These are phyloP conservation scores for Lutraria rhynchaena DNA, from an alignment of 1,140 invertebrate species.

Conservation along the genomic window DNA sequence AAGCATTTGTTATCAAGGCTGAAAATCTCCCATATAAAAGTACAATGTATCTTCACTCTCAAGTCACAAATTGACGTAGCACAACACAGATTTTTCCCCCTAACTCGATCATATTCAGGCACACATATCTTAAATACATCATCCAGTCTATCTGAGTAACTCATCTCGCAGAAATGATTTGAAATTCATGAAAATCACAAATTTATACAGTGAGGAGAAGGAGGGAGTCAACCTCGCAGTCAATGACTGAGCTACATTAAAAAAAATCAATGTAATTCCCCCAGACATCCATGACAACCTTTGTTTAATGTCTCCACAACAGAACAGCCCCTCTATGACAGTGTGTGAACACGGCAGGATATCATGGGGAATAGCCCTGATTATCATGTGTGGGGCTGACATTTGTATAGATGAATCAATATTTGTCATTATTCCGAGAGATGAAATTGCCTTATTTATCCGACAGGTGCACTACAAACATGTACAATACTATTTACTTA, in stretches of 20 bases:
- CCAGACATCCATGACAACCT: slow-evolving; percentile 14
- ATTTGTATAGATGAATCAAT: slow-evolving; percentile 32
- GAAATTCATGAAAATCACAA: slow-evolving; percentile 36
- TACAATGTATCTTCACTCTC: no score
- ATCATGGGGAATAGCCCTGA: neutral
- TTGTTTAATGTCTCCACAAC: slow-evolving; percentile 13
- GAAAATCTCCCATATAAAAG: no score
- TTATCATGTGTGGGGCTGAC: slow-evolving; percentile 26
- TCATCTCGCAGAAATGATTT: slow-evolving; percentile 29
- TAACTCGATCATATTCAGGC: no score
- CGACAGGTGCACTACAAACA: no score
- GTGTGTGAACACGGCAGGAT: slow-evolving; percentile 10
- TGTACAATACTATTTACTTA: no score
- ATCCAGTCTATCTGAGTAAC: no score
- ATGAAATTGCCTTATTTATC: no score
- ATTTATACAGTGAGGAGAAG: slow-evolving; percentile 19
- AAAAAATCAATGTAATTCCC: slow-evolving; percentile 46
- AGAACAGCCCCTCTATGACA: no score
- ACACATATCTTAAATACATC: no score
- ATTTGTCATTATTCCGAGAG: slow-evolving; percentile 29
- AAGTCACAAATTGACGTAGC: no score
- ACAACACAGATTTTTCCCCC: no score
- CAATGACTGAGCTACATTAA: slow-evolving; percentile 19
- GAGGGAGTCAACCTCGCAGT: neutral
- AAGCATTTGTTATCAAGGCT: no score